These are phyloP conservation scores for Tangara arthus DNA, from an alignment of 2,797 vertebrate species.

Conservation along the genomic window DNA sequence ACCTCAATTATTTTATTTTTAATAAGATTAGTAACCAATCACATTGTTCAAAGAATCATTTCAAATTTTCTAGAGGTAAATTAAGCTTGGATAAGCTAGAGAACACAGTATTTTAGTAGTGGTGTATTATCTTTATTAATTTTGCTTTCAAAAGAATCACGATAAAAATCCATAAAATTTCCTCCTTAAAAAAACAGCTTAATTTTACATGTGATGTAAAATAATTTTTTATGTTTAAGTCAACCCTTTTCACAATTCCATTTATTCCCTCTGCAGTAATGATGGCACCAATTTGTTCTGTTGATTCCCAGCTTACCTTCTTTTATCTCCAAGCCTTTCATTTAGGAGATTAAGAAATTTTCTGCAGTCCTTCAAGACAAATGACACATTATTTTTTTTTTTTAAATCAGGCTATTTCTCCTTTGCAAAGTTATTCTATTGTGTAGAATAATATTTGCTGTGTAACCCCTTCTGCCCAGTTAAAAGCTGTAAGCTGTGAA, in stretches of 20 bases:
- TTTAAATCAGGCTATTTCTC: not conserved
- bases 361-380: slow-evolving; percentile 85
- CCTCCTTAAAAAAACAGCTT: not conserved
- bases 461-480: not conserved
- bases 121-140: not conserved
- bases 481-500: not conserved
- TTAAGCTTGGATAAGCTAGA: not conserved
- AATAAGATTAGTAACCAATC: accelerated
- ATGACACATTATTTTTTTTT: not conserved
- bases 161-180: not conserved
- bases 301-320: slow-evolving; percentile 73
- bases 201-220: not conserved
- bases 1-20: not conserved
- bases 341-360: slow-evolving; percentile 90
- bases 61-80: not conserved
- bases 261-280: not conserved
- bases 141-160: not conserved
- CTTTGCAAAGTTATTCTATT: not conserved
- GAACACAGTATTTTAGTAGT: not conserved
- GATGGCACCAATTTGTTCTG: not conserved
- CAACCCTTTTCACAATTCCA: not conserved
- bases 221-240: not conserved
- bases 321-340: slow-evolving; percentile 74
- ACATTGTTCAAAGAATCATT: not conserved
- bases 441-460: not conserved